Conservation (phyloP, 1,140 invertebrate species). For the Bombyx mori region DNA sequence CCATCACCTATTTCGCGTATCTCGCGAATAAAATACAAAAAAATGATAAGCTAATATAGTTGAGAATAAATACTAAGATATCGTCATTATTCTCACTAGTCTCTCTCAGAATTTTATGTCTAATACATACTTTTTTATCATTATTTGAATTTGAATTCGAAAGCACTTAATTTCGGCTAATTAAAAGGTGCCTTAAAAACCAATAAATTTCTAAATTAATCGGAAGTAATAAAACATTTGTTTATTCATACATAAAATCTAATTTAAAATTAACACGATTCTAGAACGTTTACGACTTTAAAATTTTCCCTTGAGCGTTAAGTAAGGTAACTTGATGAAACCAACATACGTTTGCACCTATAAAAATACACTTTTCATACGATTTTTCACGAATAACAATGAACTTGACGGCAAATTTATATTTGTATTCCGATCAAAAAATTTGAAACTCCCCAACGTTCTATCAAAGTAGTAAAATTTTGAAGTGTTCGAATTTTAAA, state of each 20-base stretch:
- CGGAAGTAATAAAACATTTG: constrained; percentile 25
- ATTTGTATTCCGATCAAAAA: background rate
- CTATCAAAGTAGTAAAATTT: constrained; percentile 4
- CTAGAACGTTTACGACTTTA: too few species aligned
- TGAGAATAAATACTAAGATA: too few species aligned
- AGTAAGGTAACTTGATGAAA: too few species aligned
- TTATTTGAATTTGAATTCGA: background rate
- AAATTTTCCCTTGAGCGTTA: too few species aligned
- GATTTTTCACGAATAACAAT: background rate
- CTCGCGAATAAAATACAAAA: too few species aligned
- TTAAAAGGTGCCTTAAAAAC: constrained; percentile 1
- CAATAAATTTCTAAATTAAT: constrained; percentile 4
- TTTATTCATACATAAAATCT: too few species aligned
- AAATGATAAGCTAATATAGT: too few species aligned
- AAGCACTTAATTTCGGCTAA: background rate
- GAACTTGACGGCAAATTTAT: background rate
- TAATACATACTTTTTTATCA: too few species aligned
- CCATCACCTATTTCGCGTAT: too few species aligned
- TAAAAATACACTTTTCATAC: background rate
- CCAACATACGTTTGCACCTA: background rate
- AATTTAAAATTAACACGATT: too few species aligned
- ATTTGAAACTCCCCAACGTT: constrained; percentile 3
- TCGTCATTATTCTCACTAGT: too few species aligned
- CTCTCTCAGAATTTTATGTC: too few species aligned
- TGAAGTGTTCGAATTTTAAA: constrained; percentile 1